Conservation (phyloP, 2,797 vertebrate species). For the Alfaro cultratus region DNA sequence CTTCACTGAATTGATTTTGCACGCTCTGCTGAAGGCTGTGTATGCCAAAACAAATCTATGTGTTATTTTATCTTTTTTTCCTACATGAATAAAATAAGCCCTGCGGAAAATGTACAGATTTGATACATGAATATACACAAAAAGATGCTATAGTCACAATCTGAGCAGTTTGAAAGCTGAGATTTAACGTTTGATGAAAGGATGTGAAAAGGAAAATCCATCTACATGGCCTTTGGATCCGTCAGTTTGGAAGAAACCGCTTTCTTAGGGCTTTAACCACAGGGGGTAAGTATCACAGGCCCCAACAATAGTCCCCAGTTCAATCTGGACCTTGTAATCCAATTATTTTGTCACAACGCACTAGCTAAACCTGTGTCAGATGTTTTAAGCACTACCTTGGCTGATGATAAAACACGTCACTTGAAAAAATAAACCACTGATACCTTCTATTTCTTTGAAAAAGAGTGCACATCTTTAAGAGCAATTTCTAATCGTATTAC, state of each 20-base stretch:
- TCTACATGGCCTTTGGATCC: conserved; percentile 36
- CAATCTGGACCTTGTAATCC: conserved; percentile 71
- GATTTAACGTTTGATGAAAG: conserved; percentile 61
- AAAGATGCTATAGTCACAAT: conserved; percentile 49
- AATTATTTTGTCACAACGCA: conserved; percentile 71
- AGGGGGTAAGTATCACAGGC: conserved; percentile 59
- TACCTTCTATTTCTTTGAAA: conserved; percentile 47
- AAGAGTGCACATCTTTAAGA: conserved; percentile 42
- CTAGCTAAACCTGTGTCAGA: conserved; percentile 69
- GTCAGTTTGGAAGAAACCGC: conserved; percentile 43
- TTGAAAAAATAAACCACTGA: conserved; percentile 55
- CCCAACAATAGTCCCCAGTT: conserved; percentile 54
- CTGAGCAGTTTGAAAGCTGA: conserved; percentile 47
- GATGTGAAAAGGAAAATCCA: conserved; percentile 24
- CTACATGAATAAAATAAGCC: conserved; percentile 68
- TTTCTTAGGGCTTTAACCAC: conserved; percentile 60
- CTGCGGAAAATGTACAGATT: conserved; percentile 69
- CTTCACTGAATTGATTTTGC: conserved; percentile 72
- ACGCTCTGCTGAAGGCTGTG: conserved; percentile 72
- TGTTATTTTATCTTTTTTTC: conserved; percentile 53
- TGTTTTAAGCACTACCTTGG: conserved; percentile 68
- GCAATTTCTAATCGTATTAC: conserved; percentile 66
- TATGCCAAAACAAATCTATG: conserved; percentile 74
- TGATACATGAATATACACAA: conserved; percentile 54
- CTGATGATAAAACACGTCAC: conserved; percentile 65